Conservation (phyloP, 2,797 vertebrate genomes). For the Parauchenoglanis punctatus region DNA sequence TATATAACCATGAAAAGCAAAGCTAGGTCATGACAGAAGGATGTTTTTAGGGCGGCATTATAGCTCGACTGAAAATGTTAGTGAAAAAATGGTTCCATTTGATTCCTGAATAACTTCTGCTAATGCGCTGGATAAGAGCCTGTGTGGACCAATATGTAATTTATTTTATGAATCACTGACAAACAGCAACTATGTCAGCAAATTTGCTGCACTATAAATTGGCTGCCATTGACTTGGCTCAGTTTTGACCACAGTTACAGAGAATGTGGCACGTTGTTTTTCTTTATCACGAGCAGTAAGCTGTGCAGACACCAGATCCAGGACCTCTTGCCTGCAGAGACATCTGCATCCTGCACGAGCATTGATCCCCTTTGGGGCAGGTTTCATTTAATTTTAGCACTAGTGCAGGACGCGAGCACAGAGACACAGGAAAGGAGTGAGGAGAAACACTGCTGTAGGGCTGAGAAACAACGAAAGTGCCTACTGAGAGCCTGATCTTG, state of each 20-base stretch:
- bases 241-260: not conserved
- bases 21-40: not conserved
- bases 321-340: slow-evolving; percentile 20
- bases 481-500: slow-evolving; percentile 6
- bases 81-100: not conserved
- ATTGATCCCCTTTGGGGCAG: slow-evolving; percentile 31
- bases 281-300: slow-evolving; percentile 5
- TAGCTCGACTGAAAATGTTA: not conserved
- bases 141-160: slow-evolving; percentile 3
- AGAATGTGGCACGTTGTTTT: not conserved
- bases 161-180: slow-evolving; percentile 12
- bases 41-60: not conserved
- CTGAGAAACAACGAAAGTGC: slow-evolving; percentile 10
- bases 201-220: slow-evolving; percentile 6
- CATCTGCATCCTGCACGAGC: slow-evolving; percentile 7
- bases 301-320: not conserved
- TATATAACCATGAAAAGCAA: not conserved
- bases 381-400: slow-evolving; percentile 40
- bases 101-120: not conserved
- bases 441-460: slow-evolving; percentile 25
- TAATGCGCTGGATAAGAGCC: not conserved
- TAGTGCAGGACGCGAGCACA: slow-evolving; percentile 21
- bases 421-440: slow-evolving; percentile 8
- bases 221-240: not conserved
- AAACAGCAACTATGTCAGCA: not conserved